Conservation (phyloP, 2,888 invertebrate genomes). For the Drosophila tripunctata region DNA sequence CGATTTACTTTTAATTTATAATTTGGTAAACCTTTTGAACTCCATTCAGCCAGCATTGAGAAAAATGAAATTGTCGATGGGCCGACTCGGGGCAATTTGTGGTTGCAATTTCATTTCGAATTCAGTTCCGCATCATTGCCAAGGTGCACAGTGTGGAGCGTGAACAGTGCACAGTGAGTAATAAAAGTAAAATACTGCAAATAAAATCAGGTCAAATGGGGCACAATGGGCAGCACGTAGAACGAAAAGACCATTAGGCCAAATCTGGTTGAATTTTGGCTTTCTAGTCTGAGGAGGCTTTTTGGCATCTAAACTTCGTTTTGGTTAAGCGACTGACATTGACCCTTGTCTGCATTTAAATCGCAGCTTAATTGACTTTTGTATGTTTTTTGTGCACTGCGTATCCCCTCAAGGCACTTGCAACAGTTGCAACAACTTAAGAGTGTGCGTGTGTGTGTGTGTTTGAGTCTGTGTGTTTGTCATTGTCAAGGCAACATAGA, state of each 20-base stretch:
- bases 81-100: conserved; percentile 69
- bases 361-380: conserved; percentile 74
- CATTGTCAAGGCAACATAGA: conserved; percentile 72
- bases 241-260: conserved; percentile 51
- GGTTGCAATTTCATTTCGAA: conserved; percentile 75
- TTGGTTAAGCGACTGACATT: no score
- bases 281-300: conserved; percentile 47
- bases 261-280: conserved; percentile 55
- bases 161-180: conserved; percentile 60
- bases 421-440: conserved; percentile 8
- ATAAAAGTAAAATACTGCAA: conserved; percentile 77
- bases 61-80: conserved; percentile 77
- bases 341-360: conserved; percentile 74
- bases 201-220: conserved; percentile 79
- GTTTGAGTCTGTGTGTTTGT: conserved; percentile 52
- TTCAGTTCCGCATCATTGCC: conserved; percentile 75
- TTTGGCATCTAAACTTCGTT: background rate
- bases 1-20: conserved; percentile 81
- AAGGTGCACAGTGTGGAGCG: conserved; percentile 14
- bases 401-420: conserved; percentile 64
- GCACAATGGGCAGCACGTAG: conserved; percentile 68
- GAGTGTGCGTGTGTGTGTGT: conserved; percentile 3
- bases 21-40: conserved; percentile 78
- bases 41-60: conserved; percentile 55
- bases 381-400: conserved; percentile 47